A percentile compares a stretch with the other conserved stretches of the same genome.
Evolutionary conservation across 2,888 invertebrate genomes (phyloP).

Genomic region (Drosophila mayaguana): DNA sequence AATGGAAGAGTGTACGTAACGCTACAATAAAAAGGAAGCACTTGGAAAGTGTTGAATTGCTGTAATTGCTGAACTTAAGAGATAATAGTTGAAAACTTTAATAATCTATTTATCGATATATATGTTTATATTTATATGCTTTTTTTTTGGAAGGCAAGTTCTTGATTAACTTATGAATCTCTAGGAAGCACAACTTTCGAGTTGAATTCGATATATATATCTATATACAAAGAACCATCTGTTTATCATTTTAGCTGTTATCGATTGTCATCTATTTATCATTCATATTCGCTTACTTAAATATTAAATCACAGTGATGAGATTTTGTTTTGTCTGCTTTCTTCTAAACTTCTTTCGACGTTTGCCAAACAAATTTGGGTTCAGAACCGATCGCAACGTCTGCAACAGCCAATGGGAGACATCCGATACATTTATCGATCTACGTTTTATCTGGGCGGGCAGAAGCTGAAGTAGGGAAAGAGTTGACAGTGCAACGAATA

Average conservation of each 20-base stretch:
- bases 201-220: conserved; percentile 43
- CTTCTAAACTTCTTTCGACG: conserved; percentile 40
- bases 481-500: conserved; percentile 95
- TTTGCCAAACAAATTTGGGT: conserved; percentile 53
- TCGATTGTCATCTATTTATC: conserved; percentile 17
- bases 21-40: conserved; percentile 65
- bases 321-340: conserved; percentile 59
- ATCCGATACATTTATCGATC: conserved; percentile 68
- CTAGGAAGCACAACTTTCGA: conserved; percentile 75
- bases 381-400: conserved; percentile 68
- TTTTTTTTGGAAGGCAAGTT: conserved; percentile 57
- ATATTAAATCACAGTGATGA: conserved; percentile 79
- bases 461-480: conserved; percentile 93
- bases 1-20: conserved; percentile 50
- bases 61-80: conserved; percentile 62
- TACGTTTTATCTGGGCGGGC: conserved; percentile 87
- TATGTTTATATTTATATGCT: background rate
- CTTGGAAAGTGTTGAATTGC: conserved; percentile 69
- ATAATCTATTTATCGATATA: conserved; percentile 13
- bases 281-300: conserved; percentile 55
- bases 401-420: conserved; percentile 59
- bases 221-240: conserved; percentile 52
- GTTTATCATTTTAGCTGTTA: conserved; percentile 24
- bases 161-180: conserved; percentile 50
- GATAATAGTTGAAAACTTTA: conserved; percentile 45